Base-by-base conservation (phyloP, 2,113 vertebrate genomes). In the Drymodes brunneopygia region DNA sequence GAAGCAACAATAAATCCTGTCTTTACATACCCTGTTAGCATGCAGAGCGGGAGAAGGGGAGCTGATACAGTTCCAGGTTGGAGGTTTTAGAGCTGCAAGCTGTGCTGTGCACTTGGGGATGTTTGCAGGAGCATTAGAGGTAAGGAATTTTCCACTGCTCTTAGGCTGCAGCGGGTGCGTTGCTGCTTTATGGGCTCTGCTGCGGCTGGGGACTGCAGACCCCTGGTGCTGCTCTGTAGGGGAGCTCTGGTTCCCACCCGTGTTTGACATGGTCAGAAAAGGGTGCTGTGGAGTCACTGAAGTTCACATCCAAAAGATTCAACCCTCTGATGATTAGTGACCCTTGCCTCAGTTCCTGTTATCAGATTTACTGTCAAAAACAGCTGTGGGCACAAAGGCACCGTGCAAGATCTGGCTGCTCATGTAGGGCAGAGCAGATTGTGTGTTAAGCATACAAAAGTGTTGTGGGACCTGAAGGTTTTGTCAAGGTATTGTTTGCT, bases 111-210 rank as follows among this genome's bases (percentile, higher is more conserved):
- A 12, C 81, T 94, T 78, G 67, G 74, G 74, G 72, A 92, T 81
- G 90, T 88, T 93, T 88, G 74, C 87, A 77, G 92, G 79, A 94
- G 71, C 51, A 1, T 86, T 88, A 94, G 90, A 92, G 54, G 93
- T 81, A 66, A 92, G 93, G 92, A 96, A 95, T 97, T 95, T 97
- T 96, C 92, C 94, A 86, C 62, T 4, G 5, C 85, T 66, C 58
- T 62, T 6, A 24, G 79, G 78, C 85, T 96, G 93, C 74, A 73
- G 73, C 20, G 81, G 67, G 56, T 60, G 75, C 79, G 0, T 28
- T 9, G 81, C 61, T 78, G 57, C 81, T 80, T 31, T 16, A 4
- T 11, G 81, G 92, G 57, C 85, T 51, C 29, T 73, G 81, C 84
- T 72, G 89, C 15, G 10, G 73, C 6, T 54, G 61, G 33, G 33